Evolutionary conservation across 2,113 vertebrate species (phyloP).

Genomic region (Dolichallabes microphthalmus): DNA sequence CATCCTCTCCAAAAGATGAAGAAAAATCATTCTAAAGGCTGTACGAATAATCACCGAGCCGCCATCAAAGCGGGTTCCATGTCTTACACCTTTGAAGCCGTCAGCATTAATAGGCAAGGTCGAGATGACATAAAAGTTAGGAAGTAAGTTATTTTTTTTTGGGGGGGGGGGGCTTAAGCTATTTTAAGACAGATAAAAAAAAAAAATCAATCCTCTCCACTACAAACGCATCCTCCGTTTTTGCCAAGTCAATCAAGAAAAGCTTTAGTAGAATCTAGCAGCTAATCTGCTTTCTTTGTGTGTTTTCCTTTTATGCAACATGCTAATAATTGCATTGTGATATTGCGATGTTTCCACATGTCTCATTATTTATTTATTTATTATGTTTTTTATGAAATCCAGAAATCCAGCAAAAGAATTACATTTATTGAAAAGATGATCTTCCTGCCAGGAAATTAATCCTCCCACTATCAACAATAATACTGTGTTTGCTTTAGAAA

Average conservation of each 20-base stretch:
- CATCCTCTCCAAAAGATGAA: constrained; percentile 24
- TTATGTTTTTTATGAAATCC: neutral
- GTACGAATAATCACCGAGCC: constrained; percentile 39
- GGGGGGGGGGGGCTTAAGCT: no score
- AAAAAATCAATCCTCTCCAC: constrained; percentile 29
- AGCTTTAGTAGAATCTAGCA: neutral
- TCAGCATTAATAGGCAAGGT: constrained; percentile 21
- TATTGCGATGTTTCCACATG: neutral
- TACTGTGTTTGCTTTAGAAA: neutral
- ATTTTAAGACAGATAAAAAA: constrained; percentile 26
- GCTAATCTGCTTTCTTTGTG: neutral
- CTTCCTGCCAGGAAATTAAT: neutral
- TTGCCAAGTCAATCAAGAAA: neutral
- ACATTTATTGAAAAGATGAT: constrained; percentile 8
- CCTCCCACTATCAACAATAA: neutral
- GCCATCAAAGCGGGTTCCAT: constrained; percentile 34
- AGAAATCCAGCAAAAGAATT: neutral
- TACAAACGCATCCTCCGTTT: constrained; percentile 9
- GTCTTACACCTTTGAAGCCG: constrained; percentile 15
- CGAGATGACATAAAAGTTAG: constrained; percentile 13
- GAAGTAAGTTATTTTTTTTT: neutral
- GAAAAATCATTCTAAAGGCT: constrained; percentile 38
- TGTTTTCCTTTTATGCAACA: neutral
- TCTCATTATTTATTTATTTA: no score
- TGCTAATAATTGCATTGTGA: neutral